These are phyloP conservation scores for Agrilus mali DNA, from an alignment of 2,888 invertebrate genomes.

Conservation along the genomic window DNA sequence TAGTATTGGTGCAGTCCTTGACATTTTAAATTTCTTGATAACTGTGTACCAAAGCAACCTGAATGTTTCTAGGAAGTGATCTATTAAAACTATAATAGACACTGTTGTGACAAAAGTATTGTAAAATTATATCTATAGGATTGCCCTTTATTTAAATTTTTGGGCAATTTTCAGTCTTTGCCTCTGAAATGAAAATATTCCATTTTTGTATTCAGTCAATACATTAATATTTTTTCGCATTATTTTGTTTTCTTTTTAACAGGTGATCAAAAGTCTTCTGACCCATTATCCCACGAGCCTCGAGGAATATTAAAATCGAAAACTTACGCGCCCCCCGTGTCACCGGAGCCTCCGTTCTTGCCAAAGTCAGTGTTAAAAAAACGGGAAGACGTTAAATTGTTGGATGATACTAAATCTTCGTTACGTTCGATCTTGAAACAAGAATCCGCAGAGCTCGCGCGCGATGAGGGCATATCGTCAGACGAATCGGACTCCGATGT, in stretches of 20 bases:
- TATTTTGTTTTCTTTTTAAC: conserved; percentile 6
- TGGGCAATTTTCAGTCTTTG: no score
- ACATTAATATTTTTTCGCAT: conserved; percentile 9
- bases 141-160: no score
- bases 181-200: no score
- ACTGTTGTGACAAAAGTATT: no score
- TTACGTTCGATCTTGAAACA: conserved; percentile 14
- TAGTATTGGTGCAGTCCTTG: no score
- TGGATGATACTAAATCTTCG: not conserved
- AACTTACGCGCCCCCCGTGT: conserved; percentile 35
- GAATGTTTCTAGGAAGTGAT: no score
- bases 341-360: conserved; percentile 11
- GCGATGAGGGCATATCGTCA: conserved; percentile 33
- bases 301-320: conserved; percentile 42
- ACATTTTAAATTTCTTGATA: no score
- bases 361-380: conserved; percentile 18
- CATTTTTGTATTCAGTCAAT: no score
- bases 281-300: conserved; percentile 37
- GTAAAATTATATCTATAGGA: no score
- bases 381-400: conserved; percentile 3
- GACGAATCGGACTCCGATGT: conserved; percentile 29
- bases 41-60: no score
- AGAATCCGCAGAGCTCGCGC: conserved; percentile 21
- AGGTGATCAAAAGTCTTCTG: conserved; percentile 30
- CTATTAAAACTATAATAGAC: no score